Evolutionary conservation across 2,113 vertebrate genomes (phyloP).

Genomic region (Azemiops feae): DNA sequence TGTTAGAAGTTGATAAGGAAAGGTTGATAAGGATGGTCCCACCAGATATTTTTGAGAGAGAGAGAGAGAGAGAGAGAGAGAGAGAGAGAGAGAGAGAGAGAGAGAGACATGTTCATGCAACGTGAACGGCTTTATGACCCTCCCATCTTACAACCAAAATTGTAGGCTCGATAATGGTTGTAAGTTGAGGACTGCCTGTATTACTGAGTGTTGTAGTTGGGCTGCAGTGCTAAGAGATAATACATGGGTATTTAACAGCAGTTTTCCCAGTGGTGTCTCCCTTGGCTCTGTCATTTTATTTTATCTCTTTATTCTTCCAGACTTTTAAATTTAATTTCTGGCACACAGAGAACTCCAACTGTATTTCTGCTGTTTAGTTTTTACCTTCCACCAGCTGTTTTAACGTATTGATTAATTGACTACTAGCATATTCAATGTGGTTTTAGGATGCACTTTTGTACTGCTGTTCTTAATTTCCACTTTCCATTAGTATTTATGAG

Average conservation of each 20-base stretch:
- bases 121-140: not conserved
- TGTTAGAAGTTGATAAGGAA: not conserved
- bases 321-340: not conserved
- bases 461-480: not conserved
- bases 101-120: too few species aligned
- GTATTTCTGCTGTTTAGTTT: not conserved
- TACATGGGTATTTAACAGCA: not conserved
- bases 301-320: not conserved
- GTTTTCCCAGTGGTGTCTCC: not conserved
- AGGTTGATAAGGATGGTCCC: not conserved
- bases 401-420: not conserved
- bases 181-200: not conserved
- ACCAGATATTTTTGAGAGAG: not conserved
- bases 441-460: not conserved
- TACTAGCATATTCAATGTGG: not conserved
- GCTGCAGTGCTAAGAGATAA: not conserved
- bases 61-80: too few species aligned
- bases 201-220: not conserved
- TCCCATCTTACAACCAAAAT: not conserved
- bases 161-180: not conserved
- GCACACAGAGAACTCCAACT: not conserved
- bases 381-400: not conserved
- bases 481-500: not conserved
- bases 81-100: too few species aligned
- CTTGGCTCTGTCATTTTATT: not conserved